Evolutionary conservation across 2,113 vertebrate genomes (phyloP), one percentile per base, ranked within the genome.

Genomic region (Penelope pileata): DNA sequence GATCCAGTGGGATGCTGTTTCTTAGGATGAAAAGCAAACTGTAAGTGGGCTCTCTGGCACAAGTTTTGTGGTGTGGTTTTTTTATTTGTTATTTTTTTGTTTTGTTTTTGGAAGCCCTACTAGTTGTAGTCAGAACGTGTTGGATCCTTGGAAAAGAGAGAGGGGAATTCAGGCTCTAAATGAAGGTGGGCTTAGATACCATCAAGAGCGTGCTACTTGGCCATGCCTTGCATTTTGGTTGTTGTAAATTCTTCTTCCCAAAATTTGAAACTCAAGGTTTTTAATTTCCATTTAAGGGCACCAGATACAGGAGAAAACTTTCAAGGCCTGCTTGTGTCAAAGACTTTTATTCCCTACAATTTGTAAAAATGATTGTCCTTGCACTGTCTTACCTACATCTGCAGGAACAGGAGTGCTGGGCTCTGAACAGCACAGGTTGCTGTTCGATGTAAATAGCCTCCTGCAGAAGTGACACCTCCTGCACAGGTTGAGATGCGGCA

Each of bases 261-360:
- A 85, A 82, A 56, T 42, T 75, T 54, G 32, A 75, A 92, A 93
- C 48, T 58, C 8, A 5, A 73, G 80, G 48, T 86, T 95, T 90
- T 92, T 23, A 36, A 29, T 91, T 92, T 83, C 78, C 75, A 69
- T 86, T 90, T 96, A 93, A 94, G 73, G 86, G 40, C 80, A 81
- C 56, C 76, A 91, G 43, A 78, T 75, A 48, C 30, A 74, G 69
- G 83, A 77, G 70, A 62, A 85, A 90, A 88, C 73, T 87, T 93
- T 91, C 9, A 86, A 78, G 30, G 51, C 68, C 3, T 6, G 42
- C 36, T 54, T n/a, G 53, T 91, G 74, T 79, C 83, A 74, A 82
- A 67, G 9, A 59, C 95, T 93, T 63, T 83, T 68, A 54, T 94
- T 86, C 68, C 70, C 50, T 89, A 50, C 91, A 85, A 75, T 85